Evolutionary conservation across 2,888 invertebrate genomes (phyloP).

Genomic region (Arge pagana): DNA sequence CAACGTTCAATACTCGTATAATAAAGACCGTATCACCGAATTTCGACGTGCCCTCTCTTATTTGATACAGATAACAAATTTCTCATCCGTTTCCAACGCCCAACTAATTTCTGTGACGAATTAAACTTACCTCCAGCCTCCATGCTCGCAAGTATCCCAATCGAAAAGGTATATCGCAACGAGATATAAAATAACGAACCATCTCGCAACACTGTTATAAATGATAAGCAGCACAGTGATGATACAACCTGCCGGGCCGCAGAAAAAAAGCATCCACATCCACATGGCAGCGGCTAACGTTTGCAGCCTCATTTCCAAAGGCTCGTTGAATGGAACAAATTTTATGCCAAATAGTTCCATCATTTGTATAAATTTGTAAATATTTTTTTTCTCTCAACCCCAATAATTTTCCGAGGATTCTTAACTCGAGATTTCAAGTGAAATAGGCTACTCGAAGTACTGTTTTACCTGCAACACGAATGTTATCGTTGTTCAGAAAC

Average conservation of each 20-base stretch:
- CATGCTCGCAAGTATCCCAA: constrained; percentile 58
- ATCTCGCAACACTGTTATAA: constrained; percentile 62
- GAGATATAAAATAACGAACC: constrained; percentile 61
- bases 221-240: constrained; percentile 65
- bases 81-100: no score
- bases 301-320: constrained; percentile 78
- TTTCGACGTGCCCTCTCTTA: no score
- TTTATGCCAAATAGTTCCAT: constrained; percentile 70
- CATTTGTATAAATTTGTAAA: no score
- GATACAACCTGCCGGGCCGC: constrained; percentile 62
- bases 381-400: no score
- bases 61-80: no score
- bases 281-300: constrained; percentile 78
- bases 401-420: neutral
- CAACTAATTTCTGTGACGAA: constrained; percentile 17
- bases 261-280: constrained; percentile 69
- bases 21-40: no score
- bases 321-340: constrained; percentile 83
- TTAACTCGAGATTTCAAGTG: no score
- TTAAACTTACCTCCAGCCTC: constrained; percentile 62
- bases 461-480: no score
- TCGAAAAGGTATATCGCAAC: constrained; percentile 66
- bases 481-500: no score
- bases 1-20: no score
- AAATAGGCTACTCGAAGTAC: no score